Evolutionary conservation across 2,888 invertebrate species (phyloP), one percentile per base, ranked within the genome.

Genomic region (Cosmia trapezina): DNA sequence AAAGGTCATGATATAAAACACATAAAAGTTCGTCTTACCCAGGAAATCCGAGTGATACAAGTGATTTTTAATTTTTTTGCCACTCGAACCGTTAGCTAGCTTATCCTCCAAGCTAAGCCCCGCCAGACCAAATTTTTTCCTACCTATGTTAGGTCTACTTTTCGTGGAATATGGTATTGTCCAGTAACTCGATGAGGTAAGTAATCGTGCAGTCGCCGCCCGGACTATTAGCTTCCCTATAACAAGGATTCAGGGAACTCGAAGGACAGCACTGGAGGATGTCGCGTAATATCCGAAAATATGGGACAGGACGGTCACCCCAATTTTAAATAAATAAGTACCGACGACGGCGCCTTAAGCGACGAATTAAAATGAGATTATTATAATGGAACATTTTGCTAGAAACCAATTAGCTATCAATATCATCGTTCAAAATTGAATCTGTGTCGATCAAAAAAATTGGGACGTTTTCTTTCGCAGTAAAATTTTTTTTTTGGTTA

Each of bases 281-380:
- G 53, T 65, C 67, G 78, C 67, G 78, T 84, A 70, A 72, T 82
- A 72, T 53, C 57, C 22, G 19, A 63, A 82, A 72, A 75, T 72
- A 83, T 84, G 70, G 28, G 60, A 83, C 47, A 65, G 53, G 54
- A 54, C 49, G 33, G 51, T 73, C 66, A 65, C 41, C 54, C 62
- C 64, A 70, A 73, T 78, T 73, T 84, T 90, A 90, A 91, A 93
- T 92, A 91, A 92, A 88, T 91, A 90, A 91, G 83, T 83, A 43
- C 45, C 51, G 83, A 77, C 51, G 83, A 76, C 80, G 81, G 82
- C 87, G 88, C 90, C 89, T 86, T 81, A 72, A 87, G 89, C 87
- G 85, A 79, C 72, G 87, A 89, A 89, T 91, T 91, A 89, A 90
- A 92, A 88, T 78, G 77, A 86, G 88, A 91, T 92, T 86, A 81